Conservation (phyloP, 2,797 vertebrate species). For the Myiothlypis coronata region DNA sequence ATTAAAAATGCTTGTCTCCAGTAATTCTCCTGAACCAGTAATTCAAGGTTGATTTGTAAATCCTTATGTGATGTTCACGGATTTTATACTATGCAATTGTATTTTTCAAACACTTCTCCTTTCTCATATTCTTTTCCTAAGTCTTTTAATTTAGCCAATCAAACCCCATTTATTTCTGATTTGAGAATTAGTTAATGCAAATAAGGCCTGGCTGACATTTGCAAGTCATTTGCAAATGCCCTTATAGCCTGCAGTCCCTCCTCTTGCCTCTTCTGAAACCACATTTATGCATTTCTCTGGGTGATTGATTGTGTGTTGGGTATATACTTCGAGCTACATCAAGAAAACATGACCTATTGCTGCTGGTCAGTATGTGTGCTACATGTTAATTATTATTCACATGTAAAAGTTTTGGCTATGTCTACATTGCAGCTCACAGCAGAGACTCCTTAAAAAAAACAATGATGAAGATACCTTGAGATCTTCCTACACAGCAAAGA, state of each 20-base stretch:
- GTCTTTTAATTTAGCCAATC: constrained; percentile 1
- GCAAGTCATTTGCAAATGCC: constrained; percentile 18
- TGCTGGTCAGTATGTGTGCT: background rate
- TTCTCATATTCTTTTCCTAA: background rate
- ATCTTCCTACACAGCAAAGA: background rate
- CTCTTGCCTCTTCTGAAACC: constrained; percentile 4
- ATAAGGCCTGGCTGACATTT: constrained; percentile 21
- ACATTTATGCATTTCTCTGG: background rate
- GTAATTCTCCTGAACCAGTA: background rate
- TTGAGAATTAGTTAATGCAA: constrained; percentile 25
- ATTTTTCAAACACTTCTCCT: background rate
- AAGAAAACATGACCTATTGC: background rate
- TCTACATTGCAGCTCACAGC: background rate
- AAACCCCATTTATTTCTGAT: constrained; percentile 22
- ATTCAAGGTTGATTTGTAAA: constrained; percentile 15
- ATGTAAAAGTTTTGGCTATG: background rate
- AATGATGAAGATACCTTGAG: background rate
- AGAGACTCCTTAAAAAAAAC: background rate
- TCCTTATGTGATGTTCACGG: background rate
- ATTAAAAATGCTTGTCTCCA: background rate
- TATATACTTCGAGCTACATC: background rate
- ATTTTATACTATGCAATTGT: background rate
- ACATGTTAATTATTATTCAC: background rate
- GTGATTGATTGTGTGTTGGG: background rate
- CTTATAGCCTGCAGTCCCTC: background rate